Conservation (phyloP, 2,113 vertebrate species). For the Panthera leo region DNA sequence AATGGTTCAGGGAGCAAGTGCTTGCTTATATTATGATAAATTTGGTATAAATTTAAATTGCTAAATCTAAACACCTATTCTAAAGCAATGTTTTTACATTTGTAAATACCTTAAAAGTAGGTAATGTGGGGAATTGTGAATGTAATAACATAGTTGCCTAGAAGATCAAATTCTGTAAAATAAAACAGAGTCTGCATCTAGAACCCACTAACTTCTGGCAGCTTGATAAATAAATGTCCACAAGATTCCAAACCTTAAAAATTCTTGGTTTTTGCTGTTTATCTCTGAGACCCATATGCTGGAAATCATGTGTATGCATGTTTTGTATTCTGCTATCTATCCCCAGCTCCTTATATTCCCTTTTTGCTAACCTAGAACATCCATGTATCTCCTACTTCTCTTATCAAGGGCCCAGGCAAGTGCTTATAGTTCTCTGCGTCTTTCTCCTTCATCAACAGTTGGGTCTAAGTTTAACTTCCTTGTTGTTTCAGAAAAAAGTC, state of each 20-base stretch:
- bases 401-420: neutral
- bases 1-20: neutral
- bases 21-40: conserved; percentile 19
- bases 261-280: neutral
- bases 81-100: conserved; percentile 38
- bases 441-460: neutral
- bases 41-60: conserved; percentile 35
- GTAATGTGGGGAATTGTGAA: neutral
- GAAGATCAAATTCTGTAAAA: conserved; percentile 44
- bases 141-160: conserved; percentile 44
- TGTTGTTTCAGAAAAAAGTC: neutral
- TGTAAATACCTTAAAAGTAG: conserved; percentile 59
- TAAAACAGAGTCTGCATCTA: neutral
- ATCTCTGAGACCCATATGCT: neutral
- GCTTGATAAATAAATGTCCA: neutral
- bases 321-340: neutral
- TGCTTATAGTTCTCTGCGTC: neutral
- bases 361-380: neutral
- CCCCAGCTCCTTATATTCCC: neutral
- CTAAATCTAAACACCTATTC: conserved; percentile 31
- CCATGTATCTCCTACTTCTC: neutral
- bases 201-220: neutral
- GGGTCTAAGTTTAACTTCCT: neutral
- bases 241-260: conserved; percentile 3
- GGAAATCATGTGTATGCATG: neutral